A percentile compares a stretch with the other conserved stretches of the same genome.
phyloP scores from a whole-genome alignment of 1,140 invertebrate genomes.

The Tribolium madens region DNA sequence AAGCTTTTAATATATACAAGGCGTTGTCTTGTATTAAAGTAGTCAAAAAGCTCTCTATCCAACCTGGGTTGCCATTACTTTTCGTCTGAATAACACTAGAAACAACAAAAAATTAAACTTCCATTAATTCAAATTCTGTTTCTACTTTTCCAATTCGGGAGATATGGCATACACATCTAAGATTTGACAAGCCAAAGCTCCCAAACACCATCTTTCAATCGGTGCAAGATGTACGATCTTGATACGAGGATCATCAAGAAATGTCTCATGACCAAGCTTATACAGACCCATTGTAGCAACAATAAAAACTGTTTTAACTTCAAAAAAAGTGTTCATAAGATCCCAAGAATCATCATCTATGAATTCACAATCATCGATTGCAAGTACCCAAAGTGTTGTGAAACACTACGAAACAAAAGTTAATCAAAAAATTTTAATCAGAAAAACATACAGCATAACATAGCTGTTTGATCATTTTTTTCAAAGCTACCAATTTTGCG shows the following conservation, averaged over 20 bases:
- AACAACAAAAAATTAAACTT: too few relatives aligned
- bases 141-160: constrained; percentile 72
- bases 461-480: constrained; percentile 60
- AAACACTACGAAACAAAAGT: constrained; percentile 59
- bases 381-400: constrained; percentile 66
- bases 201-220: constrained; percentile 71
- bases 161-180: constrained; percentile 72
- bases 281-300: constrained; percentile 56
- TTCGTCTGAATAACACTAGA: constrained; percentile 70
- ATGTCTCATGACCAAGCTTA: constrained; percentile 43
- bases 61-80: constrained; percentile 73
- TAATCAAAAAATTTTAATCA: not conserved
- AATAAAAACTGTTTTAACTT: constrained; percentile 56
- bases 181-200: constrained; percentile 73
- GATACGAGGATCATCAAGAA: constrained; percentile 58
- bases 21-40: constrained; percentile 70
- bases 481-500: constrained; percentile 62
- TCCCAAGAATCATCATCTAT: constrained; percentile 70
- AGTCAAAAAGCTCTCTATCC: constrained; percentile 74
- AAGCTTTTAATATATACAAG: constrained; percentile 65
- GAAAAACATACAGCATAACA: constrained; percentile 21
- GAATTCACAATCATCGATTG: constrained; percentile 69
- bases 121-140: too few relatives aligned
- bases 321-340: constrained; percentile 65
- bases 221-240: constrained; percentile 58